Conservation (phyloP, 2,113 vertebrate species). For the Rhea pennata region DNA sequence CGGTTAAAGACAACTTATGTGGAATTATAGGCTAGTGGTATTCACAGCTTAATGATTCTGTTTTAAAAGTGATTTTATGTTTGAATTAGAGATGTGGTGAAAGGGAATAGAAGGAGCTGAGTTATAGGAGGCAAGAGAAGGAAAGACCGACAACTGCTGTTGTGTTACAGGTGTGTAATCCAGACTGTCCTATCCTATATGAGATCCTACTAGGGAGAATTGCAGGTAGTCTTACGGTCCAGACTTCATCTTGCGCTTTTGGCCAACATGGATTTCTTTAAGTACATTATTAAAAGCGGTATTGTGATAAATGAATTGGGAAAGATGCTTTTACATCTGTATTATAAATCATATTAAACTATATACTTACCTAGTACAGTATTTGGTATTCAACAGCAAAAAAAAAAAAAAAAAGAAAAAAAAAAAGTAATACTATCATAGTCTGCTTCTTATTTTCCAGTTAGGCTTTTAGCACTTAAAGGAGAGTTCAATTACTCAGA, state of each 20-base stretch:
- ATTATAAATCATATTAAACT: not conserved
- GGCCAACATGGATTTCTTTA: not conserved
- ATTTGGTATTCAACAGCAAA: not conserved
- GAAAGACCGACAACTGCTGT: not conserved
- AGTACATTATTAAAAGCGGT: not conserved
- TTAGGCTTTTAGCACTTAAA: not conserved
- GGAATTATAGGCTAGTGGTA: slow-evolving; percentile 53
- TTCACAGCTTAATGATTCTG: slow-evolving; percentile 60
- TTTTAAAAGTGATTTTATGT: slow-evolving; percentile 39
- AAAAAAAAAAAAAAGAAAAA: not conserved
- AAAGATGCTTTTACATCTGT: slow-evolving; percentile 30
- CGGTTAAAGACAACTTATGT: slow-evolving; percentile 56
- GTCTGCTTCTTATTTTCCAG: not conserved
- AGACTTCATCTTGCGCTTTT: not conserved
- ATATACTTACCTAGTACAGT: not conserved
- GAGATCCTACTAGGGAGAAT: not conserved
- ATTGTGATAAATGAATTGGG: not conserved
- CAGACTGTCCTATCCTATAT: not conserved
- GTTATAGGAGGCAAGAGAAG: not conserved
- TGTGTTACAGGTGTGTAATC: not conserved
- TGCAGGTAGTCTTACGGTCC: not conserved
- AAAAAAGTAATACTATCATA: not conserved
- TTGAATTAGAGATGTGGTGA: slow-evolving; percentile 32
- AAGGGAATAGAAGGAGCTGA: not conserved
- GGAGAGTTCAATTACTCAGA: not conserved